These are phyloP conservation scores for Beaufortia kweichowensis DNA, from an alignment of 2,113 vertebrate genomes.

Conservation along the genomic window DNA sequence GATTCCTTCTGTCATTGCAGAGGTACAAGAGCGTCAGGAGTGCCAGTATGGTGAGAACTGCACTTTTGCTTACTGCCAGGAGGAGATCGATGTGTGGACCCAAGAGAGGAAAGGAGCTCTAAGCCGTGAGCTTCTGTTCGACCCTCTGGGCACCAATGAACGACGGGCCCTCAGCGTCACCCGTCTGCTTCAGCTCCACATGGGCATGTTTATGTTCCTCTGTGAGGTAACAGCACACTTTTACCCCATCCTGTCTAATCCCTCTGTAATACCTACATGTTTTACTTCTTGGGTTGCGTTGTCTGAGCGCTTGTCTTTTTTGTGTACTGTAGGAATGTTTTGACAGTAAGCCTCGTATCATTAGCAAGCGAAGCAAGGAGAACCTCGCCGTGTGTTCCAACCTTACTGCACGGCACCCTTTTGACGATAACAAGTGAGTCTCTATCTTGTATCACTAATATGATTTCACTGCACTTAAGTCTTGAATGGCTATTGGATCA, in stretches of 20 bases:
- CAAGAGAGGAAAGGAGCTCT: conserved; percentile 96
- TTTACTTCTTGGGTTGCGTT: conserved; percentile 28
- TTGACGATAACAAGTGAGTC: conserved; percentile 96
- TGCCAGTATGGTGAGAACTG: conserved; percentile 99
- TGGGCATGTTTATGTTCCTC: conserved; percentile 99
- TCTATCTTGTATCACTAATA: neutral
- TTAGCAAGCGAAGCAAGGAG: conserved; percentile 97
- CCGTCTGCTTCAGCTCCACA: conserved; percentile 93
- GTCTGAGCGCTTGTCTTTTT: neutral
- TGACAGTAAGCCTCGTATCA: conserved; percentile 97
- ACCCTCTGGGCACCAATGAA: conserved; percentile 89
- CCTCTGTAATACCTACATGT: conserved; percentile 79
- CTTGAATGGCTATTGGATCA: neutral
- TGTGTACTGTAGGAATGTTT: conserved; percentile 87
- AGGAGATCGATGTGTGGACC: conserved; percentile 98
- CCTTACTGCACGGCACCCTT: conserved; percentile 91
- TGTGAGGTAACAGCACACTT: conserved; percentile 84
- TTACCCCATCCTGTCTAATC: conserved; percentile 36
- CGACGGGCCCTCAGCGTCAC: conserved; percentile 91
- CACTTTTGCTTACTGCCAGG: conserved; percentile 98
- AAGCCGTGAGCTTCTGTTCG: conserved; percentile 95
- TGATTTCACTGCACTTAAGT: neutral
- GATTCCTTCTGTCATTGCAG: conserved; percentile 65
- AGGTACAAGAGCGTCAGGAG: conserved; percentile 97
- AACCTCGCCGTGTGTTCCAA: conserved; percentile 92